Percentiles rank a stretch among this genome's conserved stretches.
phyloP scores from a whole-genome alignment of 2,797 vertebrate genomes.

The Acipenser transmontanus region DNA sequence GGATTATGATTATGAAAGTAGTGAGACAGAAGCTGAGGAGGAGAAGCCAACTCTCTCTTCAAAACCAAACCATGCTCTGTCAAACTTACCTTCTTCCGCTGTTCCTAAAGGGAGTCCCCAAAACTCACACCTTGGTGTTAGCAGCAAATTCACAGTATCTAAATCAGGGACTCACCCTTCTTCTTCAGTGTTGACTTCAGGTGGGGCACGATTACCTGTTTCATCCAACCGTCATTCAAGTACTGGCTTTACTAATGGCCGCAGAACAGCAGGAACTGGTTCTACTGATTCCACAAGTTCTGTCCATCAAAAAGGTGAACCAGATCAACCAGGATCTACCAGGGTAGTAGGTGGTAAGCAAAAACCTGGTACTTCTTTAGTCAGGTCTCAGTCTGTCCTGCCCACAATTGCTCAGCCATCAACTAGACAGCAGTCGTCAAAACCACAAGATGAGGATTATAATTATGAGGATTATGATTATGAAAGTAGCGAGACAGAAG shows the following conservation, averaged over 20 bases:
- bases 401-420: slow-evolving; percentile 34
- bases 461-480: slow-evolving; percentile 5
- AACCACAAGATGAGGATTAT: slow-evolving; percentile 18
- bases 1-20: slow-evolving; percentile 19
- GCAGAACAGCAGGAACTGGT: slow-evolving; percentile 45
- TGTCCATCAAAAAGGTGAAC: background rate
- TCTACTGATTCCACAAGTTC: slow-evolving; percentile 1
- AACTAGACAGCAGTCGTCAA: slow-evolving; percentile 26
- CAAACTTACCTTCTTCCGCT: slow-evolving; percentile 7
- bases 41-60: slow-evolving; percentile 33
- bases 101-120: background rate
- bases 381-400: slow-evolving; percentile 31
- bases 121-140: background rate
- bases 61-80: background rate
- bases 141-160: slow-evolving; percentile 26
- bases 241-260: slow-evolving; percentile 27
- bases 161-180: slow-evolving; percentile 30
- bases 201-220: slow-evolving; percentile 27
- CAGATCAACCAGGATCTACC: slow-evolving; percentile 26
- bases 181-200: slow-evolving; percentile 16
- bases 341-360: slow-evolving; percentile 36
- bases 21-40: slow-evolving; percentile 28
- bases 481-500: slow-evolving; percentile 29
- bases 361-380: slow-evolving; percentile 38
- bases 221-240: slow-evolving; percentile 31